A percentile compares a stretch with the other conserved stretches of the same genome.
Evolutionary conservation across 2,113 vertebrate species (phyloP).

Genomic region (Pseudopodoces humilis): DNA sequence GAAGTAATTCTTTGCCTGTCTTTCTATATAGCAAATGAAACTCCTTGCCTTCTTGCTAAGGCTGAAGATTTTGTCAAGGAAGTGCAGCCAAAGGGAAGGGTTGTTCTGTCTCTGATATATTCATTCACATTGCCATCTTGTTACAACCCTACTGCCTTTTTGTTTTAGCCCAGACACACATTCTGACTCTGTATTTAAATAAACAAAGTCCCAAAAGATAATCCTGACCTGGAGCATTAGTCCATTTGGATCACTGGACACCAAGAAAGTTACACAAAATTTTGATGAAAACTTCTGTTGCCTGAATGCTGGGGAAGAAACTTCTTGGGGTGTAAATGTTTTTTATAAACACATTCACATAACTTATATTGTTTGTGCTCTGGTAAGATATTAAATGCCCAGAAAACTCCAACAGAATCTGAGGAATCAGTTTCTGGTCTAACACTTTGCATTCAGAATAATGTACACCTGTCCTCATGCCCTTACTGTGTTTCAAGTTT

Average conservation of each 20-base stretch:
- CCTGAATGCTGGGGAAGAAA: neutral
- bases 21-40: neutral
- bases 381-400: neutral
- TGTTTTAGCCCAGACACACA: neutral
- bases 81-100: neutral
- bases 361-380: neutral
- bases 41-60: neutral
- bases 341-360: neutral
- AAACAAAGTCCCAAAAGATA: neutral
- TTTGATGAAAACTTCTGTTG: neutral
- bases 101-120: neutral
- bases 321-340: neutral
- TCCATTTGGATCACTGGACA: neutral
- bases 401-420: neutral
- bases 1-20: neutral
- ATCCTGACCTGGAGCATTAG: neutral
- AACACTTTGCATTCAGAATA: neutral
- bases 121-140: neutral
- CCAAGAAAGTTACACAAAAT: neutral
- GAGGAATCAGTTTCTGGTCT: neutral
- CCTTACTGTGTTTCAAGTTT: neutral
- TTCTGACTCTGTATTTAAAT: neutral
- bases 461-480: neutral
- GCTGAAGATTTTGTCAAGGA: neutral
- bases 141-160: neutral